Evolutionary conservation across 2,797 vertebrate species (phyloP).

Genomic region (Lophius americanus): DNA sequence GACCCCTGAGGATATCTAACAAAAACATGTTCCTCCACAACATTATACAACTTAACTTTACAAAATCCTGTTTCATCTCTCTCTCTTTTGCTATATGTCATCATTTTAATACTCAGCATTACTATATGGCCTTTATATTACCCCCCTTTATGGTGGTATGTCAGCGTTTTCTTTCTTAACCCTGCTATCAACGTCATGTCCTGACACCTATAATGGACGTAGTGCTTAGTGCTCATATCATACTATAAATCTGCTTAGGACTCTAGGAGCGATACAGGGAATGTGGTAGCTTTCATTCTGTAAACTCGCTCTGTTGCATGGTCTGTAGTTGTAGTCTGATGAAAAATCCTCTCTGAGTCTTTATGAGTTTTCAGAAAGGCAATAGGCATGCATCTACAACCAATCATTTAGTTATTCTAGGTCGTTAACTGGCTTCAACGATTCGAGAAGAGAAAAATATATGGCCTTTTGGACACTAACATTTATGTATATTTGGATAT

Average conservation of each 20-base stretch:
- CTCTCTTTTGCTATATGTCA: background rate
- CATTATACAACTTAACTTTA: constrained; percentile 1
- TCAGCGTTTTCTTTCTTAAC: constrained; percentile 66
- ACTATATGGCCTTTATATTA: constrained; percentile 53
- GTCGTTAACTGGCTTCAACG: background rate
- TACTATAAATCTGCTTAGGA: constrained; percentile 70
- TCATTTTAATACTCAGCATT: constrained; percentile 31
- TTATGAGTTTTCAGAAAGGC: constrained; percentile 37
- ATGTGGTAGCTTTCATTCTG: constrained; percentile 13
- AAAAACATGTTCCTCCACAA: background rate
- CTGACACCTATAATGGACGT: constrained; percentile 71
- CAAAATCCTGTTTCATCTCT: constrained; percentile 2
- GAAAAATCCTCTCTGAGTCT: constrained; percentile 39
- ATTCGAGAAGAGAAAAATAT: background rate
- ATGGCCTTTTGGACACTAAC: too few species aligned
- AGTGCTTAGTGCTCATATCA: constrained; percentile 70
- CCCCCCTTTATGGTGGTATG: constrained; percentile 40
- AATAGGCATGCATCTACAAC: too few species aligned
- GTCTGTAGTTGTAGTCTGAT: constrained; percentile 21
- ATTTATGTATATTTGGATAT: too few species aligned
- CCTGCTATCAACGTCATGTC: constrained; percentile 60
- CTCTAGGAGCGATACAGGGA: constrained; percentile 43
- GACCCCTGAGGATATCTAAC: too few species aligned
- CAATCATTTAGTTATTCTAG: constrained; percentile 3
- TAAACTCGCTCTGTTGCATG: constrained; percentile 19